Evolutionary conservation across 2,888 invertebrate genomes (phyloP), one percentile per base, ranked within the genome.

Genomic region (Tenthredo scrophulariae): DNA sequence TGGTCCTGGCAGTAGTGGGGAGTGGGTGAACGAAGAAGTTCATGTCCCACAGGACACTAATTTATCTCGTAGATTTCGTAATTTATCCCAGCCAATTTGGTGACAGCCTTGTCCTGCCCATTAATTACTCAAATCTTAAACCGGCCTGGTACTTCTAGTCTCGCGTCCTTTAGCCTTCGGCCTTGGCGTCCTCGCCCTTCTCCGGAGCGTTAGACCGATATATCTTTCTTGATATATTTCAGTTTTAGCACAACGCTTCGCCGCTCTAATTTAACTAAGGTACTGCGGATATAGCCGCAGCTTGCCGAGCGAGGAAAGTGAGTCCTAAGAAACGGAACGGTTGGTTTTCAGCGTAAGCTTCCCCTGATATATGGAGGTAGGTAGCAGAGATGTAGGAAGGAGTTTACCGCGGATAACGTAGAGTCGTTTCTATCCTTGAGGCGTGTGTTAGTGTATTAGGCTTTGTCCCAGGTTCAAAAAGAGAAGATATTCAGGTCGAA

Each of bases 161-260:
- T 82, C 85, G 70, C 22, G 72, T 62, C 84, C 86, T 87, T 88
- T 86, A 86, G 86, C 86, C 86, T 87, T 86, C 80, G 80, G 40
- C 80, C 62, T 80, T 62, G 62, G 58, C 40, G 62, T 80, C 84
- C 85, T 79, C 75, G 65, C 86, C 83, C 72, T 18, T 82, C 86
- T 29, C 50, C n/a, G 79, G 0, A 46, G 46, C 82, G 58, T 87
- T 87, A 88, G 87, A 88, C 88, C 88, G 85, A 90, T 90, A 90
- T 89, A 89, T 90, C 89, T 89, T 86, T 88, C 87, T 87, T 88
- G 87, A 89, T 89, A 89, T 89, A 90, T 89, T 89, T 89, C 88
- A 89, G 89, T 88, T 89, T 89, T 88, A 89, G 87, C 87, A 85
- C 87, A 87, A 87, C 88, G 84, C 85, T 86, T 85, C 85, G 85